Conservation (phyloP, 1,140 invertebrate genomes). For the Ctenoplectra terminalis region DNA sequence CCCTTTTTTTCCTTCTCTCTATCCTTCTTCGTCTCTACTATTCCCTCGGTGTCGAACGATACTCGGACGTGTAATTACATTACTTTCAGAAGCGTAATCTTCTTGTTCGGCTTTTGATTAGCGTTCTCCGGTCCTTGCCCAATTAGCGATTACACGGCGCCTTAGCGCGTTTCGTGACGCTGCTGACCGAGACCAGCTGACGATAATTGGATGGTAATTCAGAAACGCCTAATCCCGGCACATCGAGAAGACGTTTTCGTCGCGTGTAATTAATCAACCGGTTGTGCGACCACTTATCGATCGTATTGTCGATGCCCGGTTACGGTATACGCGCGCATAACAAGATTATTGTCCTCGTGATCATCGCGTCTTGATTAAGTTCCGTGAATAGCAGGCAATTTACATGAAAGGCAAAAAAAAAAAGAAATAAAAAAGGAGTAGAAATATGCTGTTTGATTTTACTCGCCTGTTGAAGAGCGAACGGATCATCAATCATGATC, state of each 20-base stretch:
- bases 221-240: conserved; percentile 47
- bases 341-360: conserved; percentile 61
- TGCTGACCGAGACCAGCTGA: conserved; percentile 13
- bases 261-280: conserved; percentile 61
- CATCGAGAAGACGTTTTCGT: conserved; percentile 33
- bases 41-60: not conserved
- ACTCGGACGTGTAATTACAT: conserved; percentile 36
- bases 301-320: conserved; percentile 54
- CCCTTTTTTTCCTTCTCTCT: not conserved
- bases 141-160: conserved; percentile 43
- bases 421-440: too few species aligned
- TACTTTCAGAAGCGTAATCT: conserved; percentile 35
- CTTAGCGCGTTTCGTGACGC: conserved; percentile 26
- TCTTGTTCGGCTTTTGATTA: conserved; percentile 19
- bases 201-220: conserved; percentile 67
- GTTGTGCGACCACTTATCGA: conserved; percentile 57
- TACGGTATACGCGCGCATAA: conserved; percentile 46
- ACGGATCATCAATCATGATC: conserved; percentile 12
- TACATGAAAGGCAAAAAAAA: conserved; percentile 9
- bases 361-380: conserved; percentile 50
- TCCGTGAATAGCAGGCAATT: conserved; percentile 35
- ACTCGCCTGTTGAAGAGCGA: not conserved
- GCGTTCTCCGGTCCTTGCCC: not conserved
- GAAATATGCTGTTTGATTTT: not conserved
- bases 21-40: not conserved